Percentiles rank a stretch among this genome's conserved stretches.
Conservation (phyloP, 1,140 invertebrate genomes). For the Hycleus cichorii region DNA sequence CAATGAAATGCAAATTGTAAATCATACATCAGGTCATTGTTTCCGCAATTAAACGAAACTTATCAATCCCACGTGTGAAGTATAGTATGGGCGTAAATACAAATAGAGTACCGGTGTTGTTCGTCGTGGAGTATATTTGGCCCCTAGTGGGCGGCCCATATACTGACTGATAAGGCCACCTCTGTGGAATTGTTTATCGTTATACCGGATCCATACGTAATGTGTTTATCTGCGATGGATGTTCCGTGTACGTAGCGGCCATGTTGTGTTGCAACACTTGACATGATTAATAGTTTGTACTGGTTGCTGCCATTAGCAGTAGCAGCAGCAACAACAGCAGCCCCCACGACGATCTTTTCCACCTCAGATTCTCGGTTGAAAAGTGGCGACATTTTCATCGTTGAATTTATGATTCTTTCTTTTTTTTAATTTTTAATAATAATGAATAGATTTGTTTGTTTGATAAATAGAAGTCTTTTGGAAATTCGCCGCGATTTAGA, state of each 20-base stretch:
- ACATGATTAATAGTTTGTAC: conserved; percentile 39
- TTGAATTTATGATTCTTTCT: no score
- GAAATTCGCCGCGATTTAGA: no score
- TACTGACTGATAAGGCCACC: conserved; percentile 27
- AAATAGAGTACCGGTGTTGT: neutral
- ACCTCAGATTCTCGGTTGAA: no score
- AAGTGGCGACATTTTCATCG: no score
- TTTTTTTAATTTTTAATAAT: no score
- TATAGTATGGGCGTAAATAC: neutral
- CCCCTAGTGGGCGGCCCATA: conserved; percentile 4
- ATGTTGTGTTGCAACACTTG: conserved; percentile 38
- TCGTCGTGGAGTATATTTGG: no score
- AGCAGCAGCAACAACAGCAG: conserved; percentile 23
- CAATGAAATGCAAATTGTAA: no score
- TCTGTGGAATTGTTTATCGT: conserved; percentile 37
- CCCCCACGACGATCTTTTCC: conserved; percentile 18
- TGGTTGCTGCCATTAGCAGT: conserved; percentile 32
- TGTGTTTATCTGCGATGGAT: conserved; percentile 41
- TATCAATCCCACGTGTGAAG: conserved; percentile 20
- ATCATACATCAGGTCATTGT: neutral
- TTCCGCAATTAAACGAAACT: conserved; percentile 18
- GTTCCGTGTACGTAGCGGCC: conserved; percentile 39
- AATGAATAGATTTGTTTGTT: no score
- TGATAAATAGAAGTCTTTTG: no score
- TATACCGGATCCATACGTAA: conserved; percentile 38